Base-by-base conservation (phyloP, 2,113 vertebrate species). In the Falcunculus frontatus region DNA sequence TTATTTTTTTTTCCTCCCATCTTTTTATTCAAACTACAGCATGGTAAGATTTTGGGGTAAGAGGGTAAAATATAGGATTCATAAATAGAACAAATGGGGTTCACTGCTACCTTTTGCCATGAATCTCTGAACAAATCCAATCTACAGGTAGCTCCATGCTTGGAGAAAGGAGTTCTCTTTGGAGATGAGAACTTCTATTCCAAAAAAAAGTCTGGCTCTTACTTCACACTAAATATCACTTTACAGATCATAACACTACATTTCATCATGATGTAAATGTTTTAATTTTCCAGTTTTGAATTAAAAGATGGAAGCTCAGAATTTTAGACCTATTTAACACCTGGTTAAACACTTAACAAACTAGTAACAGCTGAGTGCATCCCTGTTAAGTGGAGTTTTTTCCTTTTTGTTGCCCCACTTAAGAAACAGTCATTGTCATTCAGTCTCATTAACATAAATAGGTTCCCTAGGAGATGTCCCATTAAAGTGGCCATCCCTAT, bases 401-500 rank as follows among this genome's bases (percentile, higher is more conserved):
- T 88, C 59, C 92, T 64, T 94, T 96, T 86, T 94, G 92, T 96
- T 96, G 96, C 92, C 93, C 96, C 96, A 93, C 92, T 97, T 97
- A 96, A 94, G 96, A 92, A 95, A 94, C 92, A 95, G 94, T 89
- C 95, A 87, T 89, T 93, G 95, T 96, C 96, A 94, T 94, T 93
- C 93, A 72, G 93, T 81, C 83, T 96, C 92, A 95, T 96, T 97
- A 97, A 95, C 95, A 96, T 95, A 97, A 96, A 96, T 96, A 97
- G 88, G 96, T 96, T 97, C 96, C 96, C 95, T 97, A 97, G 96
- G 96, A 97, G 95, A 96, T 96, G 96, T 96, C 96, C 96, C 96
- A 97, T 96, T 97, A 96, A 96, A 96, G 95, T 97, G 95, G 96
- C 96, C 96, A 97, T 95, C 95, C 88, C 95, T 92, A 96, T 96